Percentiles rank a stretch among this genome's conserved stretches.
These are phyloP conservation scores for Danio jaintianensis DNA, from an alignment of 2,797 vertebrate species.

Conservation along the genomic window DNA sequence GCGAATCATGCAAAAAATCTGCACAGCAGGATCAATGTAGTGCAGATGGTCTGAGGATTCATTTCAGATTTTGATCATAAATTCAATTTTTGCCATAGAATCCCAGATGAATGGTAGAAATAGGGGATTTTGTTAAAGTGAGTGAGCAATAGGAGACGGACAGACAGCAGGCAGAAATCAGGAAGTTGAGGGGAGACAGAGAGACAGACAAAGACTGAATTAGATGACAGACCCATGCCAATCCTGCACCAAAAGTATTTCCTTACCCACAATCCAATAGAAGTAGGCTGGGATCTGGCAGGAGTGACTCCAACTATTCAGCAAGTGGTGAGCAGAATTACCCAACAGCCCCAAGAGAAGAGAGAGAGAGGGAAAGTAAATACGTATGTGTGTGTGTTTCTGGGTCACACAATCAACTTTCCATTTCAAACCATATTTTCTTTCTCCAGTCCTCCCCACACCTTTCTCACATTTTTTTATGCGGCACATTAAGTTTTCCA, in stretches of 20 bases:
- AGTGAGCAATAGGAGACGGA: not conserved
- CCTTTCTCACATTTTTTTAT: constrained; percentile 15
- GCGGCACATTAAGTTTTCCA: constrained; percentile 8
- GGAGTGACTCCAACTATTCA: constrained; percentile 13
- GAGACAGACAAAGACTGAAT: constrained; percentile 1
- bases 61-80: too few relatives aligned
- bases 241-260: constrained; percentile 29
- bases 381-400: not conserved
- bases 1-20: too few relatives aligned
- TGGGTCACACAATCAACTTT: constrained; percentile 22
- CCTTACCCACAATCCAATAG: constrained; percentile 33
- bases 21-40: too few relatives aligned
- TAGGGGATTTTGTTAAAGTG: not conserved
- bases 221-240: constrained; percentile 9
- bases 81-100: not conserved
- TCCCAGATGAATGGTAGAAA: not conserved
- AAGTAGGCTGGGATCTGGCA: constrained; percentile 49
- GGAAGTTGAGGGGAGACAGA: not conserved
- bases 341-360: constrained; percentile 6
- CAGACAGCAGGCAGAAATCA: constrained; percentile 4
- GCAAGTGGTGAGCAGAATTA: constrained; percentile 49
- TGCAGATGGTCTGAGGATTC: too few relatives aligned
- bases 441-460: not conserved
- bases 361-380: not conserved
- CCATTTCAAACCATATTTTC: constrained; percentile 7